phyloP scores from a whole-genome alignment of 2,113 vertebrate genomes.

The Takifugu flavidus region DNA sequence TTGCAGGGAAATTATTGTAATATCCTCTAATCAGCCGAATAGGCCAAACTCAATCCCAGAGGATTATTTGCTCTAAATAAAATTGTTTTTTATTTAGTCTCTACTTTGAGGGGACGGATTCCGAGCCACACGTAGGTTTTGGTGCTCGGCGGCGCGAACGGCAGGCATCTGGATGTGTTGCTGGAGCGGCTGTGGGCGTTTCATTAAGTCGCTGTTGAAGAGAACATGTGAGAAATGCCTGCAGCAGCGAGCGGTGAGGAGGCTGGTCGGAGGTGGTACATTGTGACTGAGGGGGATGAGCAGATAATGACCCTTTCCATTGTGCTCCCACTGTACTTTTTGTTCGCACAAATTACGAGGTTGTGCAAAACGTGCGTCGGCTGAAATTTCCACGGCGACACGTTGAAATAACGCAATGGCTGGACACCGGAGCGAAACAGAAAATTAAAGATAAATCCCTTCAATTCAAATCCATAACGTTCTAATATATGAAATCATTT shows the following conservation, averaged over 20 bases:
- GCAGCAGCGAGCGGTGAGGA: conserved; percentile 36
- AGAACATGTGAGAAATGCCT: conserved; percentile 43
- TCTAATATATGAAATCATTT: no score
- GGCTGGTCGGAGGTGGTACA: conserved; percentile 47
- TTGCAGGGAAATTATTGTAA: conserved; percentile 2
- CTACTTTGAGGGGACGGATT: conserved; percentile 25
- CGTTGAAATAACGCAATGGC: neutral
- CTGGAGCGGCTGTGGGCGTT: conserved; percentile 51
- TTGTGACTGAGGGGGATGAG: conserved; percentile 42
- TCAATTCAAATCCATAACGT: neutral
- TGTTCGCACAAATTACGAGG: conserved; percentile 45
- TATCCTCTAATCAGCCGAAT: neutral
- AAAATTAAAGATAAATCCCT: neutral
- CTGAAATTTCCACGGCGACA: no score
- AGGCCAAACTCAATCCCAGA: conserved; percentile 19
- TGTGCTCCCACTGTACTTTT: conserved; percentile 30
- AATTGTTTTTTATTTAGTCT: conserved; percentile 31
- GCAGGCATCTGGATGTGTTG: conserved; percentile 51
- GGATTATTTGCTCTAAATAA: conserved; percentile 24
- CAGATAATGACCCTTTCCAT: conserved; percentile 42
- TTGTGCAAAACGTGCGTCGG: conserved; percentile 29
- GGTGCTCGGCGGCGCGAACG: conserved; percentile 42
- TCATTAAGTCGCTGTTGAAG: conserved; percentile 55
- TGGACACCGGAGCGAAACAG: no score
- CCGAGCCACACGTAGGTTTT: conserved; percentile 37